Percentiles rank a stretch among this genome's conserved stretches.
These are phyloP conservation scores for Liolophura sinensis DNA, from an alignment of 1,140 invertebrate genomes.

Conservation along the genomic window DNA sequence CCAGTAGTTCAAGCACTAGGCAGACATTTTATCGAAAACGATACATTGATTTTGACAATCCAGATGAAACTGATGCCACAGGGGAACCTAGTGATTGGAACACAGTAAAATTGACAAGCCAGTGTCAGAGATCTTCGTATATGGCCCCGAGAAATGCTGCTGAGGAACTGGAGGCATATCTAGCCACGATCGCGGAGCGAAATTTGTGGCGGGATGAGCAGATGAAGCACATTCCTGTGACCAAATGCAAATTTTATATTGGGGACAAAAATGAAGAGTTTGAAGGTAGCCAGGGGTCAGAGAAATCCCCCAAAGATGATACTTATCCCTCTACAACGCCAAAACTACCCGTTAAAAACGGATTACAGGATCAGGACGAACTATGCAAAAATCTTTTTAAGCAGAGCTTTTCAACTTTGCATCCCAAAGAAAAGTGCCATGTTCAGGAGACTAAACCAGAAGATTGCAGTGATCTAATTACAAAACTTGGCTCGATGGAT, in stretches of 20 bases:
- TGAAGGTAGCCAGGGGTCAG: no score
- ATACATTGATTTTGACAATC: constrained; percentile 28
- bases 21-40: constrained; percentile 28
- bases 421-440: no score
- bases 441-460: no score
- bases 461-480: no score
- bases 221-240: constrained; percentile 32
- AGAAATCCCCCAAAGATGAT: no score
- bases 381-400: no score
- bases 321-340: no score
- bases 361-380: no score
- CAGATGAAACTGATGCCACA: background rate
- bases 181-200: constrained; percentile 19
- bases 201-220: no score
- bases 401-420: no score
- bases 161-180: constrained; percentile 38
- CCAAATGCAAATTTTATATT: constrained; percentile 39
- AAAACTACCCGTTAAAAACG: no score
- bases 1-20: constrained; percentile 16
- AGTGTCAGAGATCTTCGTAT: constrained; percentile 11
- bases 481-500: no score
- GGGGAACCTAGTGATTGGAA: background rate
- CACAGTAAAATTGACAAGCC: constrained; percentile 8
- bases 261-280: constrained; percentile 6
- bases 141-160: constrained; percentile 18